Percentiles rank a stretch among this genome's conserved stretches.
These are phyloP conservation scores for Ptiloglossa arizonensis DNA, from an alignment of 1,140 invertebrate species.

Conservation along the genomic window DNA sequence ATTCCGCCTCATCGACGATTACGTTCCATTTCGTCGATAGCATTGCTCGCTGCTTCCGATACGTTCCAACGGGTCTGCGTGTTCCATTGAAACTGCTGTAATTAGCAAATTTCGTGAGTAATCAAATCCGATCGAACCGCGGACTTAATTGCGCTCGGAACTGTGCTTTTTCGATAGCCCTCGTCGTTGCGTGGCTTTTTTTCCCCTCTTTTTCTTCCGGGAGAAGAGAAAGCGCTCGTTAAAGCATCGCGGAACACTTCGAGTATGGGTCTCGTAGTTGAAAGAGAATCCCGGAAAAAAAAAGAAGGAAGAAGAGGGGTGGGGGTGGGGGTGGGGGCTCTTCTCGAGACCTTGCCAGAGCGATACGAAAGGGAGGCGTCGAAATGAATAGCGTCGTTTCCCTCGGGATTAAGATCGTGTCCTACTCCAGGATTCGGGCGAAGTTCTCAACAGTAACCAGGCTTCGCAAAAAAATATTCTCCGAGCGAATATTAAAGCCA, in stretches of 20 bases:
- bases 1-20: background rate
- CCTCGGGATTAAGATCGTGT: conserved; percentile 42
- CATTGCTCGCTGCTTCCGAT: background rate
- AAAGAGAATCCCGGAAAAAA: conserved; percentile 7
- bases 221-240: conserved; percentile 43
- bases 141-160: conserved; percentile 36
- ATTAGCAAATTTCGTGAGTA: conserved; percentile 37
- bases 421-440: conserved; percentile 33
- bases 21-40: background rate
- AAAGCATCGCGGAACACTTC: conserved; percentile 37
- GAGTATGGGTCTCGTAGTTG: background rate
- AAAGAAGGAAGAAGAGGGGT: background rate
- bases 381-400: conserved; percentile 39
- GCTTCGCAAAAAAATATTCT: conserved; percentile 1
- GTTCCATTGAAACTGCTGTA: background rate
- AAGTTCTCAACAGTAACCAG: background rate
- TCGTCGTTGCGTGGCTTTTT: conserved; percentile 13
- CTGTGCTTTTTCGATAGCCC: conserved; percentile 2
- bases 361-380: conserved; percentile 33
- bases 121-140: conserved; percentile 12
- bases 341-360: conserved; percentile 17
- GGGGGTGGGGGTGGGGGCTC: background rate
- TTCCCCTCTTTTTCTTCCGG: background rate
- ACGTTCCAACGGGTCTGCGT: background rate
- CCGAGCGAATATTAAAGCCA: conserved; percentile 23